Evolutionary conservation across 2,797 vertebrate species (phyloP).

Genomic region (Harpagifer antarcticus): DNA sequence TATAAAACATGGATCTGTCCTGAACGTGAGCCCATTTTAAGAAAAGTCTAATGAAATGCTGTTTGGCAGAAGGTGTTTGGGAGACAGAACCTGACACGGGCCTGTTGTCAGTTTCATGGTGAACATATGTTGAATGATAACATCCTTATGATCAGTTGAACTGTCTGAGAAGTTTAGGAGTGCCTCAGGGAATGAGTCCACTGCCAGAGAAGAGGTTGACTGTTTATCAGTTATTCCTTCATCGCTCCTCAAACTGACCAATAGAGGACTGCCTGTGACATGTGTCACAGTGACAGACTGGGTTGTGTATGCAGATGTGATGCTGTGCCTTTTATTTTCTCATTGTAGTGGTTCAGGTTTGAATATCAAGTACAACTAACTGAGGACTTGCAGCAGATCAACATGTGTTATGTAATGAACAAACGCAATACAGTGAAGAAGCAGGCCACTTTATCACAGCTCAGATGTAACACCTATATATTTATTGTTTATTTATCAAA

Average conservation of each 20-base stretch:
- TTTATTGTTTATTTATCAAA: too few species aligned
- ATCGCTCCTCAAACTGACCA: not conserved
- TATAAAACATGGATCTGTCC: not conserved
- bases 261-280: not conserved
- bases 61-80: not conserved
- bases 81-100: not conserved
- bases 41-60: not conserved
- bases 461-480: too few species aligned
- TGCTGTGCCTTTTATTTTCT: not conserved
- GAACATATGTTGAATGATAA: not conserved
- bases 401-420: too few species aligned
- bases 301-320: not conserved
- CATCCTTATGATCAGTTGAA: not conserved
- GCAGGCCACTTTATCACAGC: too few species aligned
- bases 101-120: not conserved
- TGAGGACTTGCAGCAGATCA: not conserved
- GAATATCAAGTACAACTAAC: not conserved
- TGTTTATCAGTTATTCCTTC: not conserved
- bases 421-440: too few species aligned
- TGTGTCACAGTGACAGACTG: not conserved
- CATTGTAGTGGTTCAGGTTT: not conserved
- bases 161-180: not conserved
- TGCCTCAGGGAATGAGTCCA: not conserved
- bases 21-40: not conserved
- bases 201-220: not conserved